phyloP scores from a whole-genome alignment of 92 coral and sea anemone genomes.

The Parazoanthus atlanticus region DNA sequence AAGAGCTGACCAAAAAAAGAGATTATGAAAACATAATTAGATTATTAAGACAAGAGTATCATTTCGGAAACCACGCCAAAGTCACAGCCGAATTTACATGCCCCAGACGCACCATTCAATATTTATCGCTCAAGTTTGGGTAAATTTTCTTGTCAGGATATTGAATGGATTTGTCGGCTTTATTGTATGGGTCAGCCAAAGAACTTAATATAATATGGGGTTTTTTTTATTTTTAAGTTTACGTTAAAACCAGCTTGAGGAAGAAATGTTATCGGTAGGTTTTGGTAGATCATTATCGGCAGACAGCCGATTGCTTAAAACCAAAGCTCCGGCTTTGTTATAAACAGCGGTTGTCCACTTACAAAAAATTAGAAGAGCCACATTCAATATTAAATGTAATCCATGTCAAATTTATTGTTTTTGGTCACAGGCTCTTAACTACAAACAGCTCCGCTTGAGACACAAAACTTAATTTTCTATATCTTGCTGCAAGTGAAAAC shows the following conservation, averaged over 20 bases:
- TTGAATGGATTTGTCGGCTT: background rate
- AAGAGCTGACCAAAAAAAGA: background rate
- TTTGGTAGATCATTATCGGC: background rate
- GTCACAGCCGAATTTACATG: background rate
- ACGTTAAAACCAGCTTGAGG: background rate
- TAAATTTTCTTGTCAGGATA: background rate
- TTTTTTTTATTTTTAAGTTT: background rate
- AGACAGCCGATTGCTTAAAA: background rate
- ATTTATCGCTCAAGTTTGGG: background rate
- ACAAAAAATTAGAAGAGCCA: no score
- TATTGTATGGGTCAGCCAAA: background rate
- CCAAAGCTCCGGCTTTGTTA: background rate
- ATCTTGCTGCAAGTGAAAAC: no score
- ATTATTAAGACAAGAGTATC: background rate
- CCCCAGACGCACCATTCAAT: background rate
- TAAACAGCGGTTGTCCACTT: constrained; percentile 19
- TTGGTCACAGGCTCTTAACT: no score
- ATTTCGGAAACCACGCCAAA: background rate
- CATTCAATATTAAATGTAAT: no score
- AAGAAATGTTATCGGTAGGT: background rate
- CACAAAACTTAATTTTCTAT: no score
- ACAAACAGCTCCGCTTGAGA: no score
- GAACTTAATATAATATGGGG: background rate
- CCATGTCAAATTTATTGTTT: no score
- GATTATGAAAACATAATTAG: constrained; percentile 13